Conservation (phyloP, 64 coral and sea anemone species). For the Cladopsammia gracilis region DNA sequence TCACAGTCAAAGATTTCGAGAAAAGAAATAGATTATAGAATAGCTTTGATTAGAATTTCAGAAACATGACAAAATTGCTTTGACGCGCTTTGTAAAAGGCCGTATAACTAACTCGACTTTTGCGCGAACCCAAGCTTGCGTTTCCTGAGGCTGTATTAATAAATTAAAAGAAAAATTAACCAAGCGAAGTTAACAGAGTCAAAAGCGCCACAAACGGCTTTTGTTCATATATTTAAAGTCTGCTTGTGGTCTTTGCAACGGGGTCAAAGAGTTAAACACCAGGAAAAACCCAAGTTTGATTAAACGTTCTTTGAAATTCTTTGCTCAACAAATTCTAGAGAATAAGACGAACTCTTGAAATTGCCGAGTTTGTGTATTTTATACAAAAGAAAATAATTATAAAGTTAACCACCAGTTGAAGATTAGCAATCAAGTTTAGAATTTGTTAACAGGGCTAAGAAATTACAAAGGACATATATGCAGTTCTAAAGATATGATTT, state of each 20-base stretch:
- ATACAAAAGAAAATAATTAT: not conserved
- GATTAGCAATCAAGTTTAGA: not conserved
- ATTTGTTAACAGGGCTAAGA: not conserved
- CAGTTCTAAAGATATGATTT: not conserved
- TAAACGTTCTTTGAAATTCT: not conserved
- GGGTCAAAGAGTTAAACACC: not conserved
- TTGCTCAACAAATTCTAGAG: not conserved
- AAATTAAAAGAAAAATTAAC: slow-evolving; percentile 44
- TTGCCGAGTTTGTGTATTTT: not conserved
- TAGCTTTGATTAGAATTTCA: not conserved
- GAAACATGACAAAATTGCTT: slow-evolving; percentile 31
- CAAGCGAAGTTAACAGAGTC: slow-evolving; percentile 36
- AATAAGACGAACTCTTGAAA: not conserved
- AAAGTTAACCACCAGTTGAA: not conserved
- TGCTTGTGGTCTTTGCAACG: slow-evolving; percentile 8
- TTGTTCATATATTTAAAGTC: not conserved
- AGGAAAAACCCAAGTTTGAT: not conserved
- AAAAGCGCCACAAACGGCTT: slow-evolving; percentile 9
- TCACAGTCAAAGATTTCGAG: not conserved
- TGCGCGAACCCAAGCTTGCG: not conserved
- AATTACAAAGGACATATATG: not conserved
- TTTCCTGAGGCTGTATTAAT: slow-evolving; percentile 23
- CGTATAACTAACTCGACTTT: not conserved
- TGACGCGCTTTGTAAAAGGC: slow-evolving; percentile 4
- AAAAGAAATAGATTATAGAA: not conserved